phyloP scores from a whole-genome alignment of 2,113 vertebrate species.

The Salvelinus sp. region DNA sequence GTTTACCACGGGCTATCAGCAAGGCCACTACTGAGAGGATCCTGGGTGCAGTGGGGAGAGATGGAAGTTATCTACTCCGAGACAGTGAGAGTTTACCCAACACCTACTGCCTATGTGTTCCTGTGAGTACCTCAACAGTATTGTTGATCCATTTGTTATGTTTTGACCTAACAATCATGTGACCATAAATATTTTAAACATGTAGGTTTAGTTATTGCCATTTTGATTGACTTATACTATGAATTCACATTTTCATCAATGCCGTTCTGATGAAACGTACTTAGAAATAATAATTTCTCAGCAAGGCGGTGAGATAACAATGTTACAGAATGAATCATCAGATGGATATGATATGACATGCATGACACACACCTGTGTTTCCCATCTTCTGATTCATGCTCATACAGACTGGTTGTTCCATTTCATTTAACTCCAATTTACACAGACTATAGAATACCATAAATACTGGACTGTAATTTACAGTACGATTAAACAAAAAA shows the following conservation, averaged over 20 bases:
- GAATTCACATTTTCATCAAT: neutral
- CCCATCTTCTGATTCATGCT: neutral
- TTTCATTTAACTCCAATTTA: neutral
- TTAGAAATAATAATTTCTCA: too few species aligned
- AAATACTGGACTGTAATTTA: too few species aligned
- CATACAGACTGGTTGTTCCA: neutral
- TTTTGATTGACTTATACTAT: neutral
- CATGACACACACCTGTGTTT: too few species aligned
- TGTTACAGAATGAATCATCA: too few species aligned
- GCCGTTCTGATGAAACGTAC: too few species aligned
- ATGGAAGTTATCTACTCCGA: constrained; percentile 81
- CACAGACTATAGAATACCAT: too few species aligned
- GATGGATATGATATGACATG: too few species aligned
- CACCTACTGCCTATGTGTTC: constrained; percentile 80
- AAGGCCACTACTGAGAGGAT: constrained; percentile 72
- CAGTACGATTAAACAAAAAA: neutral
- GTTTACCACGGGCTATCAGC: constrained; percentile 77
- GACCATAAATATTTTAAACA: neutral
- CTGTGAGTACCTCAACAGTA: constrained; percentile 74
- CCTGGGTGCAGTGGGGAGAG: constrained; percentile 66
- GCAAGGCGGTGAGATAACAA: too few species aligned
- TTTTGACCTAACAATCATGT: constrained; percentile 2
- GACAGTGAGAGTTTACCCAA: constrained; percentile 79
- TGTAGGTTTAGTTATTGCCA: neutral
- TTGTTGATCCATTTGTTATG: constrained; percentile 23